phyloP scores from a whole-genome alignment of 2,797 vertebrate species.

The Syncerus caffer region DNA sequence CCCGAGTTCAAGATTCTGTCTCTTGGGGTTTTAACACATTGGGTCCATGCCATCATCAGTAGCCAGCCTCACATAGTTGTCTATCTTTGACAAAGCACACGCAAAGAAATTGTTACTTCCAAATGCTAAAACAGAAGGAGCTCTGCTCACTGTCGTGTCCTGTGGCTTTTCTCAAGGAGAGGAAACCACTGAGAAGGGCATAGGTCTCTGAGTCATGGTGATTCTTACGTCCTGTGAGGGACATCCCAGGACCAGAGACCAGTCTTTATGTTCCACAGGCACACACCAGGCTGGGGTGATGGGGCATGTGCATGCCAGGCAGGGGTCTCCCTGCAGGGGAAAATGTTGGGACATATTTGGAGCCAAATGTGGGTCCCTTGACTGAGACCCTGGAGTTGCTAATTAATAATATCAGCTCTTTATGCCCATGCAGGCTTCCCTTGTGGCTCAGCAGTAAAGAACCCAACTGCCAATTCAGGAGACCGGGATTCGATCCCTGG shows the following conservation, averaged over 20 bases:
- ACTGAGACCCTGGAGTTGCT: neutral
- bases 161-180: neutral
- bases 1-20: accelerated
- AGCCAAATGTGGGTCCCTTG: neutral
- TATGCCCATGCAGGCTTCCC: neutral
- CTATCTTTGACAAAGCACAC: neutral
- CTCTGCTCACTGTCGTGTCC: neutral
- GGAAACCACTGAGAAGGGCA: neutral
- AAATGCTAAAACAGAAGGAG: accelerated
- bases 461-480: neutral
- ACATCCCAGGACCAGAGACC: neutral
- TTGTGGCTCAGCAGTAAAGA: neutral
- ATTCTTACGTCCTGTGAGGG: neutral
- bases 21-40: neutral
- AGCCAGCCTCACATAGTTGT: no score
- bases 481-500: neutral
- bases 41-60: neutral
- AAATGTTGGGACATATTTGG: neutral
- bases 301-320: accelerated
- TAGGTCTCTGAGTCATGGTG: no score
- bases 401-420: neutral
- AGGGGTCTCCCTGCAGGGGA: neutral
- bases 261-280: neutral
- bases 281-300: accelerated
- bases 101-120: neutral